phyloP scores from a whole-genome alignment of 2,888 invertebrate species.

The Caenorhabditis japonica region DNA sequence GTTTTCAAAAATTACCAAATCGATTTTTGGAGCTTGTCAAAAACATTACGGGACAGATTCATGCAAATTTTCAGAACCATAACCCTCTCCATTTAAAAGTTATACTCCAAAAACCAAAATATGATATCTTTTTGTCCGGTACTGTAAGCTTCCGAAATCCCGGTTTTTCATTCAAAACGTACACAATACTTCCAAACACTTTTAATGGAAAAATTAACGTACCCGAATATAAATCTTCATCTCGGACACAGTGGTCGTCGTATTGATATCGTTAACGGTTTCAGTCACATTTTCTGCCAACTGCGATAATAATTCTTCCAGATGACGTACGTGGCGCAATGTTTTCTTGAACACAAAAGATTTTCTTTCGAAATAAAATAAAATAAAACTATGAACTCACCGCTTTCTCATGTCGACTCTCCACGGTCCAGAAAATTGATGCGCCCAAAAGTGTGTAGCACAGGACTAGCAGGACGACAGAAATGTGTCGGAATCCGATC shows the following conservation, averaged over 20 bases:
- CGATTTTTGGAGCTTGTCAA: too few relatives aligned
- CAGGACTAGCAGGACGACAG: constrained; percentile 47
- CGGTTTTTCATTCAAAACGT: too few relatives aligned
- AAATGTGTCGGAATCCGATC: constrained; percentile 63
- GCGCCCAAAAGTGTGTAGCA: constrained; percentile 61
- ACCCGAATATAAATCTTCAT: constrained; percentile 51
- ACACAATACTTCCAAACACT: too few relatives aligned
- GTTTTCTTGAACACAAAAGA: constrained; percentile 43
- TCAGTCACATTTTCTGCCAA: constrained; percentile 40
- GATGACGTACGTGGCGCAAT: constrained; percentile 14
- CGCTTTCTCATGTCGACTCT: constrained; percentile 48
- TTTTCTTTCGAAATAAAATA: too few relatives aligned
- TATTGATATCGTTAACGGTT: constrained; percentile 41
- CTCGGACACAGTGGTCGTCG: constrained; percentile 21
- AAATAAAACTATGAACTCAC: neutral
- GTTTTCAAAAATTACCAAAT: too few relatives aligned
- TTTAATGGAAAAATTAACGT: too few relatives aligned
- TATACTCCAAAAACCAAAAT: too few relatives aligned
- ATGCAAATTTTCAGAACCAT: too few relatives aligned
- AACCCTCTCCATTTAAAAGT: too few relatives aligned
- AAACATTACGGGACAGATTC: too few relatives aligned
- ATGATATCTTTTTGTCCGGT: too few relatives aligned
- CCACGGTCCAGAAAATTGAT: constrained; percentile 58
- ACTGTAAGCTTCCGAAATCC: too few relatives aligned
- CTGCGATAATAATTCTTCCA: constrained; percentile 33